Evolutionary conservation across 2,888 invertebrate species (phyloP), one percentile per base, ranked within the genome.

Genomic region (Nesidiocoris tenuis): DNA sequence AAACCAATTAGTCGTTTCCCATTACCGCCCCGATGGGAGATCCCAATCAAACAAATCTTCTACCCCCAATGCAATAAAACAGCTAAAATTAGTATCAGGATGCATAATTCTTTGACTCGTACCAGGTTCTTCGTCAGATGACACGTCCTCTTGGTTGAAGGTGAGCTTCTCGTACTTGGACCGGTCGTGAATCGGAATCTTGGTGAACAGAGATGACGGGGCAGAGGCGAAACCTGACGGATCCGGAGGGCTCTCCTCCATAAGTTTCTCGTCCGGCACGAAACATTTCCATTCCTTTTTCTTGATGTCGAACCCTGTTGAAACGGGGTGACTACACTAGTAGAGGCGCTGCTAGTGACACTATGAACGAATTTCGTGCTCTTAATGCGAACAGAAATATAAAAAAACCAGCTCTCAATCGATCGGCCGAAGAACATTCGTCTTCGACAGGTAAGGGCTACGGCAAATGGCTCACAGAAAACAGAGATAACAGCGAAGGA

Each of bases 101-200:
- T n/a, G n/a, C n/a, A n/a, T n/a, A n/a, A n/a, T n/a, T n/a, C n/a
- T n/a, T n/a, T n/a, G n/a, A n/a, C n/a, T n/a, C n/a, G n/a, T 78
- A 78, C 78, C 78, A 63, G 75, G 54, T 55, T 86, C 87, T 80
- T 87, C 87, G 80, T 87, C 87, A 77, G 84, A 87, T 59, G 87
- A 88, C 63, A 86, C 83, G 79, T 89, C 89, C 78, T 86, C 86
- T 0, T 82, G 82, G 79, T 87, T 88, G 81, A 87, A 88, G 1
- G 88, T 87, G 64, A 93, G 84, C 82, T 92, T 92, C 81, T 91
- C 91, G 82, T 92, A 93, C 81, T 91, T 91, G 19, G 91, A 90
- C 25, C 91, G 86, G 82, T 91, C 90, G 81, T 91, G 90, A 2
- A 89, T 80, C 0, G 90, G 90, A 0, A 88, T 86, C 80, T 87